phyloP scores from a whole-genome alignment of 2,797 vertebrate species.

The Alfaro cultratus region DNA sequence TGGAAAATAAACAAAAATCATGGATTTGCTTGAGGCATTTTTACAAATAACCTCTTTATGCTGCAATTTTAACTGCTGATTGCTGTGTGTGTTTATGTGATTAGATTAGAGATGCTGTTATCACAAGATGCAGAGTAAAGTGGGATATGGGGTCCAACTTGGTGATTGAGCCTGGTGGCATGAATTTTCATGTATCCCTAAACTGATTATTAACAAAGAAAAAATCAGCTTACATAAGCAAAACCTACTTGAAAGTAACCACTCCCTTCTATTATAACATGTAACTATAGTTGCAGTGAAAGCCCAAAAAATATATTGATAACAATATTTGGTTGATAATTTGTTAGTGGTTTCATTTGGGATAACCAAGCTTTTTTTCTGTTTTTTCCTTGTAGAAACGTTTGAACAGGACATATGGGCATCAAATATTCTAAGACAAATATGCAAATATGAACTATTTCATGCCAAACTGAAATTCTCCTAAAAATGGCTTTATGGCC shows the following conservation, averaged over 20 bases:
- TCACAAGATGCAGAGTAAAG: slow-evolving; percentile 10
- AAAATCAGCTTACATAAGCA: neutral
- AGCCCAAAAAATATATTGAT: neutral
- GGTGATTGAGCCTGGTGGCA: slow-evolving; percentile 2
- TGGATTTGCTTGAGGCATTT: slow-evolving; percentile 21
- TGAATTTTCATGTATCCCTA: neutral
- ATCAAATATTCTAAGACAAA: neutral
- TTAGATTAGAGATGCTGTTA: slow-evolving; percentile 30
- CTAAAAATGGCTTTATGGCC: neutral
- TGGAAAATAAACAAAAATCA: slow-evolving; percentile 17
- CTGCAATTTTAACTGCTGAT: slow-evolving; percentile 18
- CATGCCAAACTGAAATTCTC: neutral
- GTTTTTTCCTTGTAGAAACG: neutral
- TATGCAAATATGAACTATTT: neutral
- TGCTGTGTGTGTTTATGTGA: slow-evolving; percentile 27
- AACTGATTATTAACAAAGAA: neutral
- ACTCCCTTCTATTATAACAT: neutral
- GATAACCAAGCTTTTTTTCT: neutral
- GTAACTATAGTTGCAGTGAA: neutral
- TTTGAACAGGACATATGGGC: neutral
- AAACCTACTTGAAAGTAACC: neutral
- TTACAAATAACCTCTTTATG: slow-evolving; percentile 16
- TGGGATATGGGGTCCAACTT: slow-evolving; percentile 3
- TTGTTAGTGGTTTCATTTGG: neutral
- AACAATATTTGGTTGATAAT: neutral